A percentile compares a stretch with the other conserved stretches of the same genome.
Conservation (phyloP, 2,113 vertebrate species). For the Blennius ocellaris region DNA sequence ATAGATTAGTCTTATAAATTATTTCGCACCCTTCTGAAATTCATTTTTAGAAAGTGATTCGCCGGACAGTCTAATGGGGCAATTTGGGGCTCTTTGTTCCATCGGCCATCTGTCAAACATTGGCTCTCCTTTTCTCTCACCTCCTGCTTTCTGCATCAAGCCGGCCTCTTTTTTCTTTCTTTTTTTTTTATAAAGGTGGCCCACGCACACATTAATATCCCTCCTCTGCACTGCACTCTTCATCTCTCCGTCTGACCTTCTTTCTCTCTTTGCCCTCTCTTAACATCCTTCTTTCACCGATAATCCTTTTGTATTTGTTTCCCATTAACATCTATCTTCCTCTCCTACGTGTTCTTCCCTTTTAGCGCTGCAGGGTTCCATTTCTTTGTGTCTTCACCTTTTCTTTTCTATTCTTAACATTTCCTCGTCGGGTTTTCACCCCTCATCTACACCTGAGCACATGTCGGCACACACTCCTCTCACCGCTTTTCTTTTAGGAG, state of each 20-base stretch:
- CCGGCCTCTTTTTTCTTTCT: constrained; percentile 70
- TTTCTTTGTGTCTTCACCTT: constrained; percentile 39
- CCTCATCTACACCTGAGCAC: constrained; percentile 29
- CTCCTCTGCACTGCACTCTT: constrained; percentile 57
- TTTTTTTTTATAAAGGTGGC: too few relatives aligned
- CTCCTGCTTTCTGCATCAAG: constrained; percentile 48
- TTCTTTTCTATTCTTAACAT: too few relatives aligned
- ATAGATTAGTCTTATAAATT: constrained; percentile 73
- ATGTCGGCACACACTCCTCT: constrained; percentile 50
- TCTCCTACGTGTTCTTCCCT: constrained; percentile 11
- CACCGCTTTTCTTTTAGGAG: constrained; percentile 33
- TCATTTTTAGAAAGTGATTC: constrained; percentile 57
- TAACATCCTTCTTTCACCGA: constrained; percentile 4
- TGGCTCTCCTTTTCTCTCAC: constrained; percentile 23
- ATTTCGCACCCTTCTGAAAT: constrained; percentile 61
- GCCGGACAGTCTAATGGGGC: constrained; percentile 70
- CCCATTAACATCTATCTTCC: constrained; percentile 38
- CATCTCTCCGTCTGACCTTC: constrained; percentile 72
- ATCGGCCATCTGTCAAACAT: constrained; percentile 56
- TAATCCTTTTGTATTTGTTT: constrained; percentile 44
- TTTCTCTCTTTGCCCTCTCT: constrained; percentile 42
- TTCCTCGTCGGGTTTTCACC: constrained; percentile 9
- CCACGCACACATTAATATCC: constrained; percentile 75
- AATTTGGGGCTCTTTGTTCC: constrained; percentile 67
- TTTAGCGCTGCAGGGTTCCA: constrained; percentile 23